A percentile compares a stretch with the other conserved stretches of the same genome.
These are phyloP conservation scores for Anthopleura sola DNA, from an alignment of 64 coral and sea anemone genomes.

Conservation along the genomic window DNA sequence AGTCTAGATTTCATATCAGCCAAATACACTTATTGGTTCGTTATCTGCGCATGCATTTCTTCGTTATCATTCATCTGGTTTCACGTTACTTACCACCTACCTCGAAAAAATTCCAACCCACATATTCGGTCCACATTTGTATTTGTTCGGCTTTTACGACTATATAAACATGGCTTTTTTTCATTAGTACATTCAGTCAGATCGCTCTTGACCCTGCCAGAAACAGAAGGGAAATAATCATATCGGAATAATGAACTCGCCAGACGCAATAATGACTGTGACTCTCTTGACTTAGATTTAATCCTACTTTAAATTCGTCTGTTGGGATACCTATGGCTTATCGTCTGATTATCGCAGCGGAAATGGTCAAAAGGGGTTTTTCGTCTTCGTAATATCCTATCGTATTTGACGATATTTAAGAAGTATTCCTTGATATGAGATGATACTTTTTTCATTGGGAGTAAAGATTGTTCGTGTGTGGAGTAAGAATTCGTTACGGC, in stretches of 20 bases:
- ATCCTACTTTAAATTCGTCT: neutral
- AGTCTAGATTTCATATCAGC: neutral
- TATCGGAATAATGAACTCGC: neutral
- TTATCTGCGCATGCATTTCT: neutral
- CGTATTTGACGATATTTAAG: neutral
- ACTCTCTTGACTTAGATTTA: neutral
- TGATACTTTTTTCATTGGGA: neutral
- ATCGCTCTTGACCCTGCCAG: neutral
- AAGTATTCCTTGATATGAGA: neutral
- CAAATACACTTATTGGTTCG: neutral
- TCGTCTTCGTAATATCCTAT: neutral
- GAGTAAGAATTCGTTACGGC: no score
- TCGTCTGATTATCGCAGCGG: neutral
- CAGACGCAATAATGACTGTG: neutral
- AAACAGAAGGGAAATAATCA: neutral
- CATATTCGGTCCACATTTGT: neutral
- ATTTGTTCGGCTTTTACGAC: neutral
- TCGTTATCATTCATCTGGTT: neutral
- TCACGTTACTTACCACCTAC: neutral
- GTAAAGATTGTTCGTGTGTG: no score
- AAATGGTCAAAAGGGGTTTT: neutral
- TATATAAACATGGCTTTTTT: neutral
- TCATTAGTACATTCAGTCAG: neutral
- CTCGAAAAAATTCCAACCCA: neutral
- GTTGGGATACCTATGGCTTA: conserved; percentile 10